Evolutionary conservation across 2,888 invertebrate genomes (phyloP), one percentile per base, ranked within the genome.

Genomic region (Drosophila testacea): DNA sequence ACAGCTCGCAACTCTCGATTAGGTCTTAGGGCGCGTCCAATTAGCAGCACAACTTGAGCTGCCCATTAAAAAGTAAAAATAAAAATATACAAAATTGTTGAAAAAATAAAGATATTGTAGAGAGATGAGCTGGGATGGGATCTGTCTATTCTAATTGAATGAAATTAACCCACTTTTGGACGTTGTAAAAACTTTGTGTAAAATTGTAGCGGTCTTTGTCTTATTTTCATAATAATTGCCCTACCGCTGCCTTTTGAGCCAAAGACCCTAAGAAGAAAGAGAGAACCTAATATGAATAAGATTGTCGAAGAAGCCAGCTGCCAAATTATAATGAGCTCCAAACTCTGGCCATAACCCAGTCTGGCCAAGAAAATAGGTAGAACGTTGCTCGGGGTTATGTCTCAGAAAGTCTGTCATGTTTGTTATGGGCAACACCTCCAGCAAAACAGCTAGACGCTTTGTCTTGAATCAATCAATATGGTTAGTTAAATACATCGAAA

Each of bases 121-220:
- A 42, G 32, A 55, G 56, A 36, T 32, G 47, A 34, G 42, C n/a
- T 52, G 36, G 13, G 63, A 42, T 38, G 46, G 44, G n/a, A 41
- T 60, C 76, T 66, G 68, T 75, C 71, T 73, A 80, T 86, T 85
- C 77, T 85, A 88, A 88, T 83, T 86, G 83, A 88, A 86, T 86
- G 77, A 77, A 78, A 85, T 86, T 86, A 86, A 88, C 86, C 86
- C 74, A 83, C 65, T 83, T 86, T 72, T 69, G 65, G 80, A 60
- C 73, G 64, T 46, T 69, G 69, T 73, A 68, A 81, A 78, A 78
- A 70, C 50, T 62, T 52, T 55, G 48, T 68, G 56, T 66, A 50
- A 51, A 65, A 65, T 57, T 64, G 61, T 65, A 55, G 67, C 54
- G 76, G 65, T 55, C 79, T 73, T 67, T 76, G 70, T 74, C 57